Evolutionary conservation across 2,888 invertebrate species (phyloP).

Genomic region (Listrodromus nycthemerus): DNA sequence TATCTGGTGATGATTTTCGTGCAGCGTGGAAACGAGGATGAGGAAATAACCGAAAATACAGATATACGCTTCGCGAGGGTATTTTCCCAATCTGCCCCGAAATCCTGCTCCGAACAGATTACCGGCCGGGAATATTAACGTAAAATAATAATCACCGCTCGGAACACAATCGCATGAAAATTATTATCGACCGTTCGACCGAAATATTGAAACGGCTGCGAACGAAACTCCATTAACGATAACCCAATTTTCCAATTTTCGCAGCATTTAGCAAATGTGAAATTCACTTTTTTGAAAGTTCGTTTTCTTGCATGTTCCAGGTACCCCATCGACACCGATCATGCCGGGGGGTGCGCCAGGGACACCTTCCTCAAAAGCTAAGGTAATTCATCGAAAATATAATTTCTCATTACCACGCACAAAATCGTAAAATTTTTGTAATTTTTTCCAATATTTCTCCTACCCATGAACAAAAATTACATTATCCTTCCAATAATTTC

Average conservation of each 20-base stretch:
- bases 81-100: slow-evolving; percentile 17
- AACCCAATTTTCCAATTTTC: background rate
- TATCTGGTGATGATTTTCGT: slow-evolving; percentile 28
- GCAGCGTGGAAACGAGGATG: background rate
- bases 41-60: slow-evolving; percentile 32
- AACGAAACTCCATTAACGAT: background rate
- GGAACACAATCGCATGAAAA: slow-evolving; percentile 28
- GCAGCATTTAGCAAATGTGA: slow-evolving; percentile 7
- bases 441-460: too few species aligned
- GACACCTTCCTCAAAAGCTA: slow-evolving; percentile 93
- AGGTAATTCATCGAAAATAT: slow-evolving; percentile 85
- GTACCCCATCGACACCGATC: slow-evolving; percentile 86
- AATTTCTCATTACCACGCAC: background rate
- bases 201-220: slow-evolving; percentile 27
- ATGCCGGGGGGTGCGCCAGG: slow-evolving; percentile 93
- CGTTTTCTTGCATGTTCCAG: slow-evolving; percentile 79
- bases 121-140: slow-evolving; percentile 23
- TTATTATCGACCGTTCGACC: slow-evolving; percentile 40
- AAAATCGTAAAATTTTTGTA: too few species aligned
- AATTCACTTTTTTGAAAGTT: slow-evolving; percentile 23
- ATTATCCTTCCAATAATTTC: too few species aligned
- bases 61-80: background rate
- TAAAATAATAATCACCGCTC: slow-evolving; percentile 42
- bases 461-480: too few species aligned
- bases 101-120: slow-evolving; percentile 26